A percentile compares a stretch with the other conserved stretches of the same genome.
Evolutionary conservation across 2,888 invertebrate genomes (phyloP).

Genomic region (Glaucopsyche alexis): DNA sequence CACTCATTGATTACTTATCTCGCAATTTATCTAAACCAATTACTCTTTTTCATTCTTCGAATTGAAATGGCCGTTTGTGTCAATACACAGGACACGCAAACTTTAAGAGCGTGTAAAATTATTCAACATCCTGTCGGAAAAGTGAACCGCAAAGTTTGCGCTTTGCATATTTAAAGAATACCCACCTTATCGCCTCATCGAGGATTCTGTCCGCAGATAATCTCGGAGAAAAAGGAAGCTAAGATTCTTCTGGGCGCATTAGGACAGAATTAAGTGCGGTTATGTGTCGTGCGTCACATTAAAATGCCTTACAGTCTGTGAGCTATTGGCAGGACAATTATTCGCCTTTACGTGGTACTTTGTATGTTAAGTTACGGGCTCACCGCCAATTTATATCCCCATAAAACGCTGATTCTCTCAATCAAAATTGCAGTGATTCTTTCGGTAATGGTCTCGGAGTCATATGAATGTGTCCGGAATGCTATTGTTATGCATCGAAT

Average conservation of each 20-base stretch:
- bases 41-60: slow-evolving; percentile 43
- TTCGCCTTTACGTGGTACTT: slow-evolving; percentile 55
- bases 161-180: slow-evolving; percentile 78
- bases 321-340: slow-evolving; percentile 66
- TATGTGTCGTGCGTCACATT: slow-evolving; percentile 76
- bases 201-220: slow-evolving; percentile 71
- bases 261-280: slow-evolving; percentile 78
- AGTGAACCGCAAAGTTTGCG: slow-evolving; percentile 69
- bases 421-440: slow-evolving; percentile 31
- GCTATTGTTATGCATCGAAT: neutral
- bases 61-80: slow-evolving; percentile 56
- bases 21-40: slow-evolving; percentile 37
- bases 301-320: slow-evolving; percentile 69
- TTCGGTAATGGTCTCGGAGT: slow-evolving; percentile 7
- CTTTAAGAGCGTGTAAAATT: slow-evolving; percentile 78
- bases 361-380: slow-evolving; percentile 49
- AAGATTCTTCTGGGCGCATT: slow-evolving; percentile 67
- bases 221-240: slow-evolving; percentile 61
- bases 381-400: slow-evolving; percentile 51
- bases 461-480: neutral
- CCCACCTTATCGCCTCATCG: slow-evolving; percentile 74
- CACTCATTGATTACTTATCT: slow-evolving; percentile 28
- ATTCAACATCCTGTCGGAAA: slow-evolving; percentile 73
- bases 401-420: slow-evolving; percentile 41
- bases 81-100: slow-evolving; percentile 67